phyloP scores from a whole-genome alignment of 2,797 vertebrate genomes.

The Sternotherus odoratus region DNA sequence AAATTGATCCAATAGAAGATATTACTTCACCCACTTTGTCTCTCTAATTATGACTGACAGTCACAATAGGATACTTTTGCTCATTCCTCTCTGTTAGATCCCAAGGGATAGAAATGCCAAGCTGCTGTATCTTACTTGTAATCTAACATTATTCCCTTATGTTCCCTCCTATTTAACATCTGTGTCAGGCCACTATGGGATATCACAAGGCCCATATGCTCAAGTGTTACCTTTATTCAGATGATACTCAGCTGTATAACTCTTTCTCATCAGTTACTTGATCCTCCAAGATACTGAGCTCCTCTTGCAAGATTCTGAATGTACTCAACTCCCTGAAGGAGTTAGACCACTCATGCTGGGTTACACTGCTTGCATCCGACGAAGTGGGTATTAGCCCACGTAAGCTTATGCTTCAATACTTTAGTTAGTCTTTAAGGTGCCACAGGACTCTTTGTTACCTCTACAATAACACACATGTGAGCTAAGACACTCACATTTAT shows the following conservation, averaged over 20 bases:
- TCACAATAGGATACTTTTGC: background rate
- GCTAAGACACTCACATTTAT: background rate
- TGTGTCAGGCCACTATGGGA: background rate
- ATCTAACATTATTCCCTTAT: background rate
- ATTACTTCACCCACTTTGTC: background rate
- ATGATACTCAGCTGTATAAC: too few relatives aligned
- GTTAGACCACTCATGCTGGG: background rate
- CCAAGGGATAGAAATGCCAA: background rate
- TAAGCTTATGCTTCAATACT: too few relatives aligned
- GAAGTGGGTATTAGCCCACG: too few relatives aligned
- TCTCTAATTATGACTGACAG: background rate
- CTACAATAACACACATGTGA: background rate
- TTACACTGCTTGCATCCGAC: too few relatives aligned
- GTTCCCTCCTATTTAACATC: background rate
- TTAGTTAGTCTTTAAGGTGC: too few relatives aligned
- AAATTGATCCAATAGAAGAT: background rate
- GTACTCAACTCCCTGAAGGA: background rate
- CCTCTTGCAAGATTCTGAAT: background rate
- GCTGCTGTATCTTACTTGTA: background rate
- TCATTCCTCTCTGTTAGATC: background rate
- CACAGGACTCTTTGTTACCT: too few relatives aligned
- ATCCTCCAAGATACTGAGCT: background rate
- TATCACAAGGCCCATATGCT: background rate
- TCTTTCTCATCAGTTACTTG: background rate
- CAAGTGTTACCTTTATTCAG: background rate